A percentile compares a stretch with the other conserved stretches of the same genome.
Evolutionary conservation across 2,888 invertebrate genomes (phyloP).

Genomic region (Caenorhabditis wallacei): DNA sequence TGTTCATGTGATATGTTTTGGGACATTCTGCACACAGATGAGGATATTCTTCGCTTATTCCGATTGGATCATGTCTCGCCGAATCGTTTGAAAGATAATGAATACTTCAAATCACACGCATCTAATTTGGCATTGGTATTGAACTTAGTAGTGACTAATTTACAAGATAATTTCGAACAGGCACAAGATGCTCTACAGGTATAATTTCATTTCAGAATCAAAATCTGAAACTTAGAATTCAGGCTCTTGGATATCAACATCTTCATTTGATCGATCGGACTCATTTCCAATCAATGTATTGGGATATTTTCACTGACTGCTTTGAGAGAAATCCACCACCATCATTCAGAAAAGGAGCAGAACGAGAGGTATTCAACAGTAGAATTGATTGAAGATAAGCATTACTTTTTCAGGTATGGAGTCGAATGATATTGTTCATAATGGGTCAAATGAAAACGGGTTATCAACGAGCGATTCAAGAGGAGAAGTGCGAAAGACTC

Average conservation of each 20-base stretch:
- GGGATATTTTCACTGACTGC: slow-evolving; percentile 77
- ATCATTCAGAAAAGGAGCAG: slow-evolving; percentile 68
- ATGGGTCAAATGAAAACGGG: slow-evolving; percentile 77
- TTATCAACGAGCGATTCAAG: slow-evolving; percentile 68
- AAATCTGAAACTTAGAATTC: not conserved
- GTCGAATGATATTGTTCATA: slow-evolving; percentile 75
- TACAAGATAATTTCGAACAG: slow-evolving; percentile 74
- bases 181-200: slow-evolving; percentile 75
- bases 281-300: slow-evolving; percentile 73
- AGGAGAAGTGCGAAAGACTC: slow-evolving; percentile 61
- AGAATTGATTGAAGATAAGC: no score
- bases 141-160: slow-evolving; percentile 72
- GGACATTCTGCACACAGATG: slow-evolving; percentile 70
- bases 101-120: slow-evolving; percentile 74
- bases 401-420: slow-evolving; percentile 75
- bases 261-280: slow-evolving; percentile 62
- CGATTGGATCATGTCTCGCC: slow-evolving; percentile 67
- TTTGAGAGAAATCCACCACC: slow-evolving; percentile 75
- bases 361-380: slow-evolving; percentile 68
- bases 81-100: slow-evolving; percentile 71
- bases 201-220: not conserved
- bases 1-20: slow-evolving; percentile 73
- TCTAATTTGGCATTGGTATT: slow-evolving; percentile 73
- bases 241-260: slow-evolving; percentile 75
- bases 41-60: slow-evolving; percentile 67